phyloP scores from a whole-genome alignment of 2,113 vertebrate genomes.

The Zosterops pallidus region DNA sequence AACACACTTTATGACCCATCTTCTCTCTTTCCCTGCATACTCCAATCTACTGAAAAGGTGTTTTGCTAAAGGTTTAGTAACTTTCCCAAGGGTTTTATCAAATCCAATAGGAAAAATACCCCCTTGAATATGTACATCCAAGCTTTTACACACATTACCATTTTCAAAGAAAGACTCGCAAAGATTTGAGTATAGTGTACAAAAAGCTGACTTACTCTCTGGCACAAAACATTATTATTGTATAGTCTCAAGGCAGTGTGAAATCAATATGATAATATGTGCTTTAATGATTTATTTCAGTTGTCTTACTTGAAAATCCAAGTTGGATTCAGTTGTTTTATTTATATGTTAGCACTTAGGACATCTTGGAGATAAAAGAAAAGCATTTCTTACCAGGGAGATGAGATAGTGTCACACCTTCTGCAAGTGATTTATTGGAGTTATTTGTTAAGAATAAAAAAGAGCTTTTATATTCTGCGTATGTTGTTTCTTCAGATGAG shows the following conservation, averaged over 20 bases:
- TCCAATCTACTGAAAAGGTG: not conserved
- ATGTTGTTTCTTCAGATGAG: not conserved
- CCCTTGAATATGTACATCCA: not conserved
- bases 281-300: not conserved
- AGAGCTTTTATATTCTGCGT: not conserved
- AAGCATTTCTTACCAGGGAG: not conserved
- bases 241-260: not conserved
- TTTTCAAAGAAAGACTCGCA: not conserved
- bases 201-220: not conserved
- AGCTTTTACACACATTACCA: not conserved
- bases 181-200: not conserved
- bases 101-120: rapidly evolving
- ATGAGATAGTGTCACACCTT: constrained; percentile 24
- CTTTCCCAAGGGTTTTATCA: not conserved
- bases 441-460: constrained; percentile 5
- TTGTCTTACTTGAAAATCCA: not conserved
- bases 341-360: not conserved
- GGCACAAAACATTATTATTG: not conserved
- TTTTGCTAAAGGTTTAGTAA: not conserved
- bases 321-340: not conserved
- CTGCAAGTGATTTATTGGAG: constrained; percentile 30
- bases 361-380: not conserved
- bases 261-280: not conserved
- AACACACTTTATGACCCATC: not conserved
- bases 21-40: not conserved